Conservation (phyloP, 2,797 vertebrate species). For the Somateria mollissima region DNA sequence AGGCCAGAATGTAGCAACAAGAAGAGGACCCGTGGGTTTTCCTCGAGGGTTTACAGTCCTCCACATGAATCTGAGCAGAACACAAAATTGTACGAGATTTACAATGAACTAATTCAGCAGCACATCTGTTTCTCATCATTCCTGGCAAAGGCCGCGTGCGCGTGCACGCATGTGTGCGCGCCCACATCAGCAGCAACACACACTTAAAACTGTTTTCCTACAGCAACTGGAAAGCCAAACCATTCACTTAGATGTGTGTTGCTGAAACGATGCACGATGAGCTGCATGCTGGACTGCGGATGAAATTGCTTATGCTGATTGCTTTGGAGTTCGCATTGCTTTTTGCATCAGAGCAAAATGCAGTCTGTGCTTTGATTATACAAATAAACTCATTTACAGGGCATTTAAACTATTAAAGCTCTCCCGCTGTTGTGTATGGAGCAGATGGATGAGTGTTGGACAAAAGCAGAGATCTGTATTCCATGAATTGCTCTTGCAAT, state of each 20-base stretch:
- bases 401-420: slow-evolving; percentile 2
- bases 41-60: slow-evolving; percentile 87
- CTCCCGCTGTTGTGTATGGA: neutral
- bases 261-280: neutral
- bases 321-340: neutral
- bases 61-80: slow-evolving; percentile 90
- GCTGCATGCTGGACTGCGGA: neutral
- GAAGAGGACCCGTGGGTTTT: slow-evolving; percentile 91
- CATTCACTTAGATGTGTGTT: neutral
- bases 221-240: neutral
- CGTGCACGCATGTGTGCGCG: neutral
- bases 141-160: slow-evolving; percentile 48
- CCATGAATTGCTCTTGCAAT: slow-evolving; percentile 7
- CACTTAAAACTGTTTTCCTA: slow-evolving; percentile 75
- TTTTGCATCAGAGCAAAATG: neutral
- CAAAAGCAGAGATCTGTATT: slow-evolving; percentile 21
- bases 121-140: slow-evolving; percentile 86
- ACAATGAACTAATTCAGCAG: slow-evolving; percentile 86
- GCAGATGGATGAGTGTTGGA: neutral
- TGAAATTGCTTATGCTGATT: neutral
- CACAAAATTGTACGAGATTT: slow-evolving; percentile 60
- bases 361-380: neutral
- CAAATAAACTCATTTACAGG: slow-evolving; percentile 16
- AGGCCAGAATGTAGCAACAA: slow-evolving; percentile 95
- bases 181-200: slow-evolving; percentile 59